Evolutionary conservation across 2,797 vertebrate species (phyloP).

Genomic region (Psittacula echo): DNA sequence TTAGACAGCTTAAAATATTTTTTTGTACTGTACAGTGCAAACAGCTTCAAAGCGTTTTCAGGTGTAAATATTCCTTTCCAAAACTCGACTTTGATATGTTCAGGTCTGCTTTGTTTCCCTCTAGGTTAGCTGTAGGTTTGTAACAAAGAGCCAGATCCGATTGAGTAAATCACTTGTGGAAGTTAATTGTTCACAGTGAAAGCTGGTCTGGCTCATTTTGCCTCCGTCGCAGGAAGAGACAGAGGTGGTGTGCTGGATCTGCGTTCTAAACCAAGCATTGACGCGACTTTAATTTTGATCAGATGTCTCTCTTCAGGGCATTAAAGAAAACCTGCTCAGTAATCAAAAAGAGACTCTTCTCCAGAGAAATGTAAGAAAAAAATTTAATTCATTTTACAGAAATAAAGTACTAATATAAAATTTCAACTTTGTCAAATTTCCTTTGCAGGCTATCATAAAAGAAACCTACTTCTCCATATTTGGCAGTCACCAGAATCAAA

Average conservation of each 20-base stretch:
- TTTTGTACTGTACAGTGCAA: not conserved
- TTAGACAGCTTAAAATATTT: not conserved
- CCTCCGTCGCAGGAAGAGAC: conserved; percentile 50
- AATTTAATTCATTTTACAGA: conserved; percentile 48
- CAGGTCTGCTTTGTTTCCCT: conserved; percentile 55
- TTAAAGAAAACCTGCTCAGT: conserved; percentile 64
- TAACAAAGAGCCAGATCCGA: conserved; percentile 58
- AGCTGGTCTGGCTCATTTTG: conserved; percentile 61
- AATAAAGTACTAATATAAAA: conserved; percentile 36
- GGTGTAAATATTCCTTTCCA: conserved; percentile 54
- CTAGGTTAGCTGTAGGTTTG: not conserved
- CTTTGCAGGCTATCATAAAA: conserved; percentile 51
- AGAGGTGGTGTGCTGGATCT: conserved; percentile 56
- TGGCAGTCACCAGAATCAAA: conserved; percentile 16
- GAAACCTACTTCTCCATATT: conserved; percentile 5
- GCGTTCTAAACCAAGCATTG: conserved; percentile 22
- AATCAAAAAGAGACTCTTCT: conserved; percentile 64
- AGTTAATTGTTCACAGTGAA: conserved; percentile 71
- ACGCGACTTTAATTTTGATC: conserved; percentile 51
- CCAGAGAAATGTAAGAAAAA: conserved; percentile 59
- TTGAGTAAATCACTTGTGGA: conserved; percentile 62
- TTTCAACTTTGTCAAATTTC: conserved; percentile 38
- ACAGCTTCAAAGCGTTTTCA: conserved; percentile 8
- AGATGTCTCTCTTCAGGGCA: conserved; percentile 66
- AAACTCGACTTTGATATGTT: conserved; percentile 23